These are phyloP conservation scores for Cnemophilus loriae DNA, from an alignment of 2,113 vertebrate species.

Conservation along the genomic window DNA sequence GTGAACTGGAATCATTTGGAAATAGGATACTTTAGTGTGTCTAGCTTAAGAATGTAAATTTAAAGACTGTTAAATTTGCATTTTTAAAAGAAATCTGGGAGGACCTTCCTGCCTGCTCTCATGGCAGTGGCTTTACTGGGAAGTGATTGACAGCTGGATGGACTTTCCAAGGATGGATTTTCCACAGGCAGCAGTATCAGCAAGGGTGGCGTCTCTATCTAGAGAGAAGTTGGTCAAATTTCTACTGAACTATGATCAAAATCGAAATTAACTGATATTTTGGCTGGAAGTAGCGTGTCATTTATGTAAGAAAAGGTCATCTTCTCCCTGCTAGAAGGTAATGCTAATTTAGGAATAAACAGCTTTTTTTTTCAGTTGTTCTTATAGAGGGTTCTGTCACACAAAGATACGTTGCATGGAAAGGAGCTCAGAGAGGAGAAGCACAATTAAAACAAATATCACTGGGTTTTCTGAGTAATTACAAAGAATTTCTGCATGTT, in stretches of 20 bases:
- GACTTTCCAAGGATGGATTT: not conserved
- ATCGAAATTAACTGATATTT: not conserved
- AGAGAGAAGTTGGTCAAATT: not conserved
- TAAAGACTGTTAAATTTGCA: not conserved
- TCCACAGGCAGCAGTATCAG: not conserved
- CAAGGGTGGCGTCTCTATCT: not conserved
- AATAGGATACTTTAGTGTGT: not conserved
- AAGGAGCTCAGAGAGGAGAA: not conserved
- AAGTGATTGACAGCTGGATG: not conserved
- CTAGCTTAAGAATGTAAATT: not conserved
- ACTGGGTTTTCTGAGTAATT: not conserved
- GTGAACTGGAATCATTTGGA: not conserved
- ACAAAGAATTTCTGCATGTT: not conserved
- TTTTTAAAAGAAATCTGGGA: not conserved
- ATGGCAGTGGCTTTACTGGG: not conserved
- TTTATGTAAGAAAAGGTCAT: not conserved
- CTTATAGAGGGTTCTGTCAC: not conserved
- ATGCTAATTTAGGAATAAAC: not conserved
- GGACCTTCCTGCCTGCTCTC: not conserved
- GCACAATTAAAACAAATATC: not conserved
- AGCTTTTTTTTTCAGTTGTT: not conserved
- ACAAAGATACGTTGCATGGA: not conserved
- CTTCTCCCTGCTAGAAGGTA: not conserved
- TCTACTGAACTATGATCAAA: not conserved
- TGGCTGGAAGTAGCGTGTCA: not conserved